Evolutionary conservation across 2,888 invertebrate genomes (phyloP).

Genomic region (Stenoptilia bipunctidactyla): DNA sequence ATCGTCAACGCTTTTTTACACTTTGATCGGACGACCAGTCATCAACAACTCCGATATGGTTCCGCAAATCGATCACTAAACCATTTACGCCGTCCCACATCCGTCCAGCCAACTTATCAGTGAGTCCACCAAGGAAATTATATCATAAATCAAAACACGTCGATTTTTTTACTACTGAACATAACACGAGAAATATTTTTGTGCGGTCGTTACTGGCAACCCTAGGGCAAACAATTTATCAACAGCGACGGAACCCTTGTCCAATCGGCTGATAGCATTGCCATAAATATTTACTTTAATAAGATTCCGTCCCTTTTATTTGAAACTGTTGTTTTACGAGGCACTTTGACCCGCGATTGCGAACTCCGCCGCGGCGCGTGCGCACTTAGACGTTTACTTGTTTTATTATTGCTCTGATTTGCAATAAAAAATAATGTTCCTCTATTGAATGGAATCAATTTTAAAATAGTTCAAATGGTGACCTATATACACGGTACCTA

Average conservation of each 20-base stretch:
- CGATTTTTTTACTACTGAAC: constrained; percentile 48
- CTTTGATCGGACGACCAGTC: too few relatives aligned
- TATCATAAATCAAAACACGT: constrained; percentile 51
- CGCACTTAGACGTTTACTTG: constrained; percentile 35
- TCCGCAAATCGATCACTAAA: too few relatives aligned
- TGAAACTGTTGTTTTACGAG: constrained; percentile 58
- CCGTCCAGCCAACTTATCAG: background rate
- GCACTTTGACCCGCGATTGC: constrained; percentile 51
- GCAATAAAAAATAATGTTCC: background rate
- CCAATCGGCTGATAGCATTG: constrained; percentile 66
- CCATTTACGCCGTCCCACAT: background rate
- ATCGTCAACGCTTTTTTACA: too few relatives aligned
- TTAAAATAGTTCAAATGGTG: too few relatives aligned
- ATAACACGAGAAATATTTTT: constrained; percentile 52
- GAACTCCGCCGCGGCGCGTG: constrained; percentile 42
- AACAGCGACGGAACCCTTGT: constrained; percentile 59
- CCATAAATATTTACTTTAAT: constrained; percentile 72
- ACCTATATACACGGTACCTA: too few relatives aligned
- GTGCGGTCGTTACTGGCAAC: constrained; percentile 49
- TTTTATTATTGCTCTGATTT: background rate
- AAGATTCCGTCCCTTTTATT: constrained; percentile 66
- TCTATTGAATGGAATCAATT: too few relatives aligned
- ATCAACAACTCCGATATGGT: too few relatives aligned
- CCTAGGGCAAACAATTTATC: constrained; percentile 62
- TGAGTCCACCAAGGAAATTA: constrained; percentile 34